Percentiles rank a stretch among this genome's conserved stretches.
Conservation (phyloP, 2,797 vertebrate genomes). For the Channa striata region DNA sequence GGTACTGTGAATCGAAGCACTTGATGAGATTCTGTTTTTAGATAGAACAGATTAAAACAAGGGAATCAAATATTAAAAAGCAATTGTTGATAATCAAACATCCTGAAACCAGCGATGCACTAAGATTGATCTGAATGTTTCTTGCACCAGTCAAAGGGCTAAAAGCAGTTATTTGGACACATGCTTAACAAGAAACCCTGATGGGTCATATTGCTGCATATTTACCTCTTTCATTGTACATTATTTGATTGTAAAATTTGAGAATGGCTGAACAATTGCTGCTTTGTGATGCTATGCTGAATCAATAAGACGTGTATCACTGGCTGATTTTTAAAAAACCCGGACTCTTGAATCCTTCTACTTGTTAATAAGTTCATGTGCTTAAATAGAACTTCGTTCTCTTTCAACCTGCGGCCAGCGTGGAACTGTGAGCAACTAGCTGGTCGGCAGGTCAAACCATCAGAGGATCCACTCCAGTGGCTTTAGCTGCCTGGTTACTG, state of each 20-base stretch:
- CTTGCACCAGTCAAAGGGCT: constrained; percentile 81
- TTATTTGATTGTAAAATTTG: constrained; percentile 67
- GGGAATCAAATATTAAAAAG: constrained; percentile 42
- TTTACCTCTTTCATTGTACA: constrained; percentile 77
- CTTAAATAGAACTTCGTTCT: constrained; percentile 50
- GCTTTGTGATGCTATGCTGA: constrained; percentile 76
- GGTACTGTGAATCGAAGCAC: constrained; percentile 71
- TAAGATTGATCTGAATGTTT: constrained; percentile 77
- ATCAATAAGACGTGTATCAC: constrained; percentile 58
- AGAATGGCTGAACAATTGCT: constrained; percentile 68
- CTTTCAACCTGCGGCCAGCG: constrained; percentile 42
- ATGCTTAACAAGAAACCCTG: constrained; percentile 62
- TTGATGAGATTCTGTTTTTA: constrained; percentile 56
- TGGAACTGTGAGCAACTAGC: constrained; percentile 48
- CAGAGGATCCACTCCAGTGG: constrained; percentile 53
- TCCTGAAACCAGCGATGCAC: constrained; percentile 76
- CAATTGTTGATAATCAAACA: constrained; percentile 67
- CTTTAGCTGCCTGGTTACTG: constrained; percentile 62
- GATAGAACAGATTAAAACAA: constrained; percentile 45
- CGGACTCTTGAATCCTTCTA: constrained; percentile 52
- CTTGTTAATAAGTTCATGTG: constrained; percentile 58
- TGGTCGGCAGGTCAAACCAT: constrained; percentile 55
- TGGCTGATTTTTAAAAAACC: constrained; percentile 58
- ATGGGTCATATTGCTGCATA: constrained; percentile 75
- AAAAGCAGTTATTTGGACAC: constrained; percentile 71